Evolutionary conservation across 2,113 vertebrate genomes (phyloP).

Genomic region (Rattus norvegicus): DNA sequence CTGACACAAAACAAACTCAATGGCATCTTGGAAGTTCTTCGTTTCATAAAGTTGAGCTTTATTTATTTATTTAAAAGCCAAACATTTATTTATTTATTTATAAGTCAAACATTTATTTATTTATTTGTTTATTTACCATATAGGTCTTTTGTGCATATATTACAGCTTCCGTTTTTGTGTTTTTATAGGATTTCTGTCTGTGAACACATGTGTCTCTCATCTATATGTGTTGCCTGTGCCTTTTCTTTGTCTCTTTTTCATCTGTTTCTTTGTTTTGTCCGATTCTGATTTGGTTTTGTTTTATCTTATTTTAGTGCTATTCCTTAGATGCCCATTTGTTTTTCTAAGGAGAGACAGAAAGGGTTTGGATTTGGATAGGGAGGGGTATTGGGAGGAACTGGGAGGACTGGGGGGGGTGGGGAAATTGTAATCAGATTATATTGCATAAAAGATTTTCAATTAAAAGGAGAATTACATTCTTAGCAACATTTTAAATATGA

Average conservation of each 20-base stretch:
- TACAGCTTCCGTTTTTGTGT: neutral
- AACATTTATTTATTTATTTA: neutral
- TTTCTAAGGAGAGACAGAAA: neutral
- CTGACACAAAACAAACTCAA: neutral
- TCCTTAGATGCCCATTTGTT: neutral
- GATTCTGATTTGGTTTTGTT: neutral
- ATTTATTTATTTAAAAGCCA: neutral
- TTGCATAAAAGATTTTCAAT: neutral
- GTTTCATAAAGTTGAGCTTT: neutral
- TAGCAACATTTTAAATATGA: conserved; percentile 1
- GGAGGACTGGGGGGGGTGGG: neutral
- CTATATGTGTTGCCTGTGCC: neutral
- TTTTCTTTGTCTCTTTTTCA: neutral
- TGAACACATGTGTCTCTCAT: neutral
- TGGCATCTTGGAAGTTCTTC: neutral
- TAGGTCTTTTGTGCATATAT: neutral
- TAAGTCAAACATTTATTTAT: neutral
- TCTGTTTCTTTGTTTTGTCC: neutral
- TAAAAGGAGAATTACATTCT: neutral
- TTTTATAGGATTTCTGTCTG: neutral
- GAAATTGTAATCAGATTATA: neutral
- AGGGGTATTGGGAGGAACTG: neutral
- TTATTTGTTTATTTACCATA: neutral
- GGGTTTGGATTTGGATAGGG: neutral
- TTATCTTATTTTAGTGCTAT: neutral